These are phyloP conservation scores for Quadroppia sp. DNA, from an alignment of 2,888 invertebrate genomes.

Conservation along the genomic window DNA sequence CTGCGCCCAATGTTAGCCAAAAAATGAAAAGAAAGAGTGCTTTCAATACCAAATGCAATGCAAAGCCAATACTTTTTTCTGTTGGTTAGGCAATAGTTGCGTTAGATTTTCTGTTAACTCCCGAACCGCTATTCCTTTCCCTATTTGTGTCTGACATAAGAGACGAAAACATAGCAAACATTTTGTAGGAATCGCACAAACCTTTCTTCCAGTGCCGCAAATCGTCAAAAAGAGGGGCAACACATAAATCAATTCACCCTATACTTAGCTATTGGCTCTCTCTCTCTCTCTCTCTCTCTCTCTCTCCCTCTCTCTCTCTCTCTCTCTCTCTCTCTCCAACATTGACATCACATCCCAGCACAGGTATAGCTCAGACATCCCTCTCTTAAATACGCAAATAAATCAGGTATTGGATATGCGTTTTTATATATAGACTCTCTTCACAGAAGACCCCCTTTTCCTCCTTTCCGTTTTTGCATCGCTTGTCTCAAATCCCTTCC, in stretches of 20 bases:
- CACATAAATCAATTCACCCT: conserved; percentile 22
- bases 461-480: conserved; percentile 21
- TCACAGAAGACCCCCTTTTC: not conserved
- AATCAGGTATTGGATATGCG: conserved; percentile 31
- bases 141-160: not conserved
- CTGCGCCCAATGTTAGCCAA: not conserved
- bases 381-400: not conserved
- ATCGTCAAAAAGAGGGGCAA: conserved; percentile 1
- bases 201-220: not conserved
- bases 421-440: conserved; percentile 14
- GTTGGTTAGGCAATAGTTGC: conserved; percentile 16
- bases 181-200: not conserved
- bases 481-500: not conserved
- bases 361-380: not conserved
- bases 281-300: not conserved
- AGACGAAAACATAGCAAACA: not conserved
- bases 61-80: conserved; percentile 11
- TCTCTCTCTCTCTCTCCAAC: not conserved
- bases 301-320: not conserved
- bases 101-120: not conserved
- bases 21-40: conserved; percentile 10
- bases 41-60: not conserved
- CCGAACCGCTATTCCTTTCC: conserved; percentile 11
- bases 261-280: conserved; percentile 3
- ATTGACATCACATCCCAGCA: too few relatives aligned